Evolutionary conservation across 37 sponge, comb jelly and placozoan genomes (phyloP), one percentile per base, ranked within the genome.

Genomic region (Spongia lamella): DNA sequence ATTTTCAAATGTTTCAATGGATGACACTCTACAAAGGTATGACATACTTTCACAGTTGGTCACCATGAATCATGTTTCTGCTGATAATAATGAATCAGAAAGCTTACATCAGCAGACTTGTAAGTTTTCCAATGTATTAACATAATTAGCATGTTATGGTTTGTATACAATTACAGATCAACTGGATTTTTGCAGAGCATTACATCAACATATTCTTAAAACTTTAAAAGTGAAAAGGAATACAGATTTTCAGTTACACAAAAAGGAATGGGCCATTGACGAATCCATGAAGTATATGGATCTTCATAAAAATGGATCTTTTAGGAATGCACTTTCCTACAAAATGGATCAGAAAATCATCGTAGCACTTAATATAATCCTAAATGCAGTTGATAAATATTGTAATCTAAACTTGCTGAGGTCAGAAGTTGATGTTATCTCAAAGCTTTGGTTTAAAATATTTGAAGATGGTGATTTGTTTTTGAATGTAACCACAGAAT

Each of bases 381-480:
- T 43, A 43, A 43, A 43, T 9, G 9, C 9, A 13, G 47, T 43
- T 43, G 47, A 43, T 9, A 43, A 43, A 9, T 43, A 43, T 9
- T 43, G 47, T 43, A 43, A 43, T 43, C 47, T 43, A 9, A 5
- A 43, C 5, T 43, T 43, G 9, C 47, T 43, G 47, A 5, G 57
- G 35, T 27, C 31, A 2, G 26, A 53, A 7, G 51, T 61, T 50
- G 1, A 61, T 17, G 63, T 72, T 19, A 39, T 77, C 21, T 68
- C 78, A 38, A 58, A 59, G 35, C 77, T 88, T 38, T 88, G 89
- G 89, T 43, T 88, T 38, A 37, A 27, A 19, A 60, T 88, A 34
- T 88, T 87, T 65, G 17, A 60, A 3, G 68, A 73, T 27, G 9
- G 50, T 2, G 39, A 51, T 6, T 59, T 66, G 56, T 13, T 43